These are phyloP conservation scores for Junonia oenone DNA, from an alignment of 2,888 invertebrate genomes.

Conservation along the genomic window DNA sequence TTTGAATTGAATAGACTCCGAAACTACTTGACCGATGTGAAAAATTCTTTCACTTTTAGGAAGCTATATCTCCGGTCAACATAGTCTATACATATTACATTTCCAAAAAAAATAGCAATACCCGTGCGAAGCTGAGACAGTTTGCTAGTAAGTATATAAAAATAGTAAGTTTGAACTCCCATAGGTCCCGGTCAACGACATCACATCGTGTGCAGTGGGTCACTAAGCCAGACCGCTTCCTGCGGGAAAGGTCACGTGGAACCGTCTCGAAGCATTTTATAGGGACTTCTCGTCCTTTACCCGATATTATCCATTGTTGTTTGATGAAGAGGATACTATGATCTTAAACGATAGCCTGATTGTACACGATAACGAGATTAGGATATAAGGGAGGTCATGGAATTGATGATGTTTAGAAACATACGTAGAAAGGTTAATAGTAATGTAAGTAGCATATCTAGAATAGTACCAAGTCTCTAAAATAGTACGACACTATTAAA, in stretches of 20 bases:
- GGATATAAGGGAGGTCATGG: background rate
- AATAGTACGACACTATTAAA: too few relatives aligned
- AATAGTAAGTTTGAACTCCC: background rate
- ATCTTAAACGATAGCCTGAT: background rate
- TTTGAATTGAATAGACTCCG: too few relatives aligned
- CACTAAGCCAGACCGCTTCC: slow-evolving; percentile 63
- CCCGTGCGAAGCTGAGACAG: too few relatives aligned
- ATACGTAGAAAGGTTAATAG: too few relatives aligned
- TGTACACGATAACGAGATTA: background rate
- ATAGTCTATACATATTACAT: too few relatives aligned
- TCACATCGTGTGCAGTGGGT: slow-evolving; percentile 52
- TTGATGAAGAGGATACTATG: background rate
- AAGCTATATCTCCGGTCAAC: too few relatives aligned
- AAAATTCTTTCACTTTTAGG: too few relatives aligned
- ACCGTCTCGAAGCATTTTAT: slow-evolving; percentile 16
- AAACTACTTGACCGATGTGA: too few relatives aligned
- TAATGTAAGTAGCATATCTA: too few relatives aligned
- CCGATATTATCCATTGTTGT: background rate
- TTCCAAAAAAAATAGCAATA: too few relatives aligned
- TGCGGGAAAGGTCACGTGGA: slow-evolving; percentile 58
- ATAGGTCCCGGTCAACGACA: slow-evolving; percentile 26
- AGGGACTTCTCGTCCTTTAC: slow-evolving; percentile 5
- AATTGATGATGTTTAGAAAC: background rate
- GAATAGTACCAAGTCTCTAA: too few relatives aligned
- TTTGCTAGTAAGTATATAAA: background rate